These are phyloP conservation scores for Pseudorhombus dupliciocellatus DNA, from an alignment of 2,113 vertebrate species.

Conservation along the genomic window DNA sequence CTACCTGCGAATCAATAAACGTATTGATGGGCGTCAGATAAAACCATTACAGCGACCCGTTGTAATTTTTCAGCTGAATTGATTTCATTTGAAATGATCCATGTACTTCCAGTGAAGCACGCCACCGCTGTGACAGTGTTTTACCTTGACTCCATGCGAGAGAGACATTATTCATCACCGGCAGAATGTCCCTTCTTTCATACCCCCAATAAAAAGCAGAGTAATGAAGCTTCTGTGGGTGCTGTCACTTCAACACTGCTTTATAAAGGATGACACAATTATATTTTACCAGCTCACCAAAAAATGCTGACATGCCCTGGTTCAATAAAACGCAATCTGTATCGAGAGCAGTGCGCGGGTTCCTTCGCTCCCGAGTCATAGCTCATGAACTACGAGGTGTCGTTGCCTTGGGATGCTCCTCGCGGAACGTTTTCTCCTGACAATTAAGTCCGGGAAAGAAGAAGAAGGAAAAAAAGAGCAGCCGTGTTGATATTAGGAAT, in stretches of 20 bases:
- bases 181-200: constrained; percentile 74
- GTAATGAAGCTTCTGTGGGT: constrained; percentile 81
- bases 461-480: constrained; percentile 7
- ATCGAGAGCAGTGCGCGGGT: constrained; percentile 54
- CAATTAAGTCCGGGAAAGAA: constrained; percentile 51
- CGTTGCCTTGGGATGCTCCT: constrained; percentile 47
- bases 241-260: constrained; percentile 83
- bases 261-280: constrained; percentile 87
- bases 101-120: constrained; percentile 67
- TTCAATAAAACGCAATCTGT: constrained; percentile 81
- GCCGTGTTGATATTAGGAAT: constrained; percentile 31
- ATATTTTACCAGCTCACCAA: constrained; percentile 83
- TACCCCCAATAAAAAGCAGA: constrained; percentile 81
- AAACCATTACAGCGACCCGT: constrained; percentile 74
- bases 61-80: constrained; percentile 79
- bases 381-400: constrained; percentile 65
- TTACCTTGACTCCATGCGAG: constrained; percentile 77
- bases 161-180: constrained; percentile 82
- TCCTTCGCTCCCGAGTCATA: constrained; percentile 63
- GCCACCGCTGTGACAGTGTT: constrained; percentile 63
- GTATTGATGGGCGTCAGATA: constrained; percentile 76
- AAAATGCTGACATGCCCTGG: constrained; percentile 80
- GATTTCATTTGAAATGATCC: constrained; percentile 82
- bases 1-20: constrained; percentile 67
- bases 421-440: constrained; percentile 44